Evolutionary conservation across 1,140 invertebrate genomes (phyloP), one percentile per base, ranked within the genome.

Genomic region (Whitmania pigra): DNA sequence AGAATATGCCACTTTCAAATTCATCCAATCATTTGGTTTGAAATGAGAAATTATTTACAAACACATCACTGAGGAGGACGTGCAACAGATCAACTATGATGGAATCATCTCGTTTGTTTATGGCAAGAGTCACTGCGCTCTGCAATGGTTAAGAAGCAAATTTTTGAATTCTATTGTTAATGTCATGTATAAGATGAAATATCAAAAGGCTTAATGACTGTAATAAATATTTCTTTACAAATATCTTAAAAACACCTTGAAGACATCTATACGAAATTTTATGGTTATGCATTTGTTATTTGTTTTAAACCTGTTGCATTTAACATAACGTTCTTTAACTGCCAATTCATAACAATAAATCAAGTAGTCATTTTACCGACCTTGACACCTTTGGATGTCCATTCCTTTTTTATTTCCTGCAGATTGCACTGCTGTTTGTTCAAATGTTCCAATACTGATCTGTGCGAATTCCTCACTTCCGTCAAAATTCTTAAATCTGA

Each of bases 361-460:
- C 20, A n/a, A n/a, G 11, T 63, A 7, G 9, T 63, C 15, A 17
- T 7, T 36, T 36, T 36, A 63, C 15, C 22, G 11, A 63, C 57
- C 29, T 63, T 63, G 22, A 63, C 57, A 63, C 57, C 57, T 31
- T n/a, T 63, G 22, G 22, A 22, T 22, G 57, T 63, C 57, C 57
- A 63, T 63, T 63, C 57, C 57, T 63, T 63, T 18, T 63, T 63
- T 25, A 63, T 63, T 22, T 25, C 29, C 11, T 63, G 57, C 11
- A 63, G 29, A 63, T 63, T 13, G 22, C 57, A 25, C 22, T 31
- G 29, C 57, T 31, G 22, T 31, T 25, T 25, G 22, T 63, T 63
- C 57, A 63, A 25, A 25, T 22, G 57, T 20, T 63, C 57, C 6
- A 63, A 7, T 5, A 31, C 29, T 20, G 22, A 25, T 63, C 15